Evolutionary conservation across 2,888 invertebrate species (phyloP), one percentile per base, ranked within the genome.

Genomic region (Merodon equestris): DNA sequence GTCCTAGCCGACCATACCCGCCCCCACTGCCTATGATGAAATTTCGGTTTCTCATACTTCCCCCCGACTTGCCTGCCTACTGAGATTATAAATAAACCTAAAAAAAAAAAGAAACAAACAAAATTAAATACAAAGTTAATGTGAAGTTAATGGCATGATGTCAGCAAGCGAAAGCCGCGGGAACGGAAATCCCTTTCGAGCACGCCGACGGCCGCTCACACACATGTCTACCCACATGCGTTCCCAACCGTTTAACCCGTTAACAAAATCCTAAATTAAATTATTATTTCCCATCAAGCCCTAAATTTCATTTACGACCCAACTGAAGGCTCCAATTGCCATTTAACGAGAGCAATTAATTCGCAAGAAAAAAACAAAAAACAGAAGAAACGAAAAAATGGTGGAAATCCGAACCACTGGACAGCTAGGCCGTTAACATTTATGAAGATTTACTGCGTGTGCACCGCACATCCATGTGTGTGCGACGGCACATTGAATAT

Each of bases 391-490:
- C 27, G 27, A 44, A 66, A 54, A 68, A 74, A 74, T 79, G 68
- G 68, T 79, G 68, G 68, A 79, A 79, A 79, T 74, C 40, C 60
- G 60, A 74, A 63, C 44, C 79, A 74, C n/a, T 79, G 63, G 70
- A 77, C 77, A 73, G 73, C 63, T 73, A 73, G 67, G 74, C 68
- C 68, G 74, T 79, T 68, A 79, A 79, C 74, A 79, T 79, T 79
- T 74, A 79, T 68, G 64, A 79, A 74, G 79, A 79, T 79, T 79
- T 74, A 79, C 64, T 68, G 68, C 74, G 60, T 56, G 74, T 60
- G 58, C 74, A 79, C 63, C 60, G 36, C 58, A 68, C 34, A 44
- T 60, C 63, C 79, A 74, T 79, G 79, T 79, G 79, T 68, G 73
- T 79, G 68, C 64, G 48, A 48, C 57, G 38, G 4, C 54, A 63